Conservation (phyloP, 2,888 invertebrate species). For the Therioaphis trifolii region DNA sequence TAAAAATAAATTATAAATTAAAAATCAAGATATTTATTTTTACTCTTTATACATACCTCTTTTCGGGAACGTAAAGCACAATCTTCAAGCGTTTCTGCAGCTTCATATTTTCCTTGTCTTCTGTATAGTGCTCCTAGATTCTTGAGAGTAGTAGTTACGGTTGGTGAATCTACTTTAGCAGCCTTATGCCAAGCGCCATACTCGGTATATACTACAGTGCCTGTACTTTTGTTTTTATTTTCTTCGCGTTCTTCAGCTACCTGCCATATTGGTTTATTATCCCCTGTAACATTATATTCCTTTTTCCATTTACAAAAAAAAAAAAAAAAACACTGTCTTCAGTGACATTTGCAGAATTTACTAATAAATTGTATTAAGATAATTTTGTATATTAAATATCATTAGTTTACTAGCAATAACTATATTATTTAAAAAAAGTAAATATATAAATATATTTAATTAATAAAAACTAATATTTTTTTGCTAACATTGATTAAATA, state of each 20-base stretch:
- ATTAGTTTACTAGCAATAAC: too few relatives aligned
- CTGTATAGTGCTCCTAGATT: slow-evolving; percentile 98
- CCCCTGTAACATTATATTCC: slow-evolving; percentile 72
- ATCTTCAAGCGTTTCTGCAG: slow-evolving; percentile 98
- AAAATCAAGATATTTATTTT: slow-evolving; percentile 49
- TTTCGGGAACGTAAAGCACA: slow-evolving; percentile 96
- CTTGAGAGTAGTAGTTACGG: slow-evolving; percentile 97
- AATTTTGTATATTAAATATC: too few relatives aligned
- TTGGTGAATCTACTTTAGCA: slow-evolving; percentile 96
- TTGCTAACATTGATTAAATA: neutral
- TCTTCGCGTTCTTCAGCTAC: slow-evolving; percentile 99
- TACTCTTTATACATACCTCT: slow-evolving; percentile 76
- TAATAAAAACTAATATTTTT: neutral
- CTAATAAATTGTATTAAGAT: slow-evolving; percentile 45
- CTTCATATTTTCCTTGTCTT: slow-evolving; percentile 97
- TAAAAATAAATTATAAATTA: slow-evolving; percentile 5
- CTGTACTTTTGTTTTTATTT: slow-evolving; percentile 89
- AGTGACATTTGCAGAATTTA: slow-evolving; percentile 52
- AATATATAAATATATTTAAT: neutral
- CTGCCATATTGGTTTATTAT: slow-evolving; percentile 97
- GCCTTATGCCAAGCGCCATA: slow-evolving; percentile 96
- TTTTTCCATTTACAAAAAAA: slow-evolving; percentile 55
- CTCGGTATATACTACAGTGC: slow-evolving; percentile 89
- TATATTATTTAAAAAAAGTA: neutral
- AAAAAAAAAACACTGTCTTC: slow-evolving; percentile 54